phyloP scores from a whole-genome alignment of 2,797 vertebrate species.

The Halcyon badia region DNA sequence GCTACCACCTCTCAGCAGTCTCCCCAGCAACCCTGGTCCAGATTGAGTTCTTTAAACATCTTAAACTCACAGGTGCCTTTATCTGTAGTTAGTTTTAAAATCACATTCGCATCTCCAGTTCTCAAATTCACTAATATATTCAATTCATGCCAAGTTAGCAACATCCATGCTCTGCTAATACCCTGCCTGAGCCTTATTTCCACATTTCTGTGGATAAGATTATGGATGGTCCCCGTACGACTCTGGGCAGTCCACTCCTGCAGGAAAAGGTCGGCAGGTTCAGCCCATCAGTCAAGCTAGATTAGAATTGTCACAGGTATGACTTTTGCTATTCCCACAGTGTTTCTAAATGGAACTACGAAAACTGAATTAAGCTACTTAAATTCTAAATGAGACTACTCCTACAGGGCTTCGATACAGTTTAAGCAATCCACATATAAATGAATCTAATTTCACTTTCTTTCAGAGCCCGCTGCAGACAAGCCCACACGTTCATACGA shows the following conservation, averaged over 20 bases:
- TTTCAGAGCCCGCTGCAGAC: conserved; percentile 24
- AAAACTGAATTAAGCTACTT: conserved; percentile 48
- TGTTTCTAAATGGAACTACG: conserved; percentile 25
- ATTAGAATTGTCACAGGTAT: not conserved
- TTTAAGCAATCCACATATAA: conserved; percentile 37
- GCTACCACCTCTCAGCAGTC: not conserved
- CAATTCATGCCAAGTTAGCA: not conserved
- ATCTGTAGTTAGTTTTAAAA: not conserved
- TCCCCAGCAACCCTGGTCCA: not conserved
- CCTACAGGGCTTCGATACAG: conserved; percentile 2
- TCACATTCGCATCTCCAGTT: not conserved
- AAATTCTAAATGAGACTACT: conserved; percentile 16
- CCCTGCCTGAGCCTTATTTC: not conserved
- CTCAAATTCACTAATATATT: not conserved
- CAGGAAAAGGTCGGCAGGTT: not conserved
- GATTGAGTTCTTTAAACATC: not conserved
- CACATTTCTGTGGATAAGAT: not conserved
- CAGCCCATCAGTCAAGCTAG: not conserved
- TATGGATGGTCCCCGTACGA: not conserved
- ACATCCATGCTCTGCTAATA: not conserved
- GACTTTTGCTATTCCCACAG: not conserved
- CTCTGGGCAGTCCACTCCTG: not conserved
- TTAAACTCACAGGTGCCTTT: not conserved
- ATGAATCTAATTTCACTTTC: conserved; percentile 29
- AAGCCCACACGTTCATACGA: conserved; percentile 10